Base-by-base conservation (phyloP, 2,113 vertebrate species). In the Ornithorhynchus anatinus region DNA sequence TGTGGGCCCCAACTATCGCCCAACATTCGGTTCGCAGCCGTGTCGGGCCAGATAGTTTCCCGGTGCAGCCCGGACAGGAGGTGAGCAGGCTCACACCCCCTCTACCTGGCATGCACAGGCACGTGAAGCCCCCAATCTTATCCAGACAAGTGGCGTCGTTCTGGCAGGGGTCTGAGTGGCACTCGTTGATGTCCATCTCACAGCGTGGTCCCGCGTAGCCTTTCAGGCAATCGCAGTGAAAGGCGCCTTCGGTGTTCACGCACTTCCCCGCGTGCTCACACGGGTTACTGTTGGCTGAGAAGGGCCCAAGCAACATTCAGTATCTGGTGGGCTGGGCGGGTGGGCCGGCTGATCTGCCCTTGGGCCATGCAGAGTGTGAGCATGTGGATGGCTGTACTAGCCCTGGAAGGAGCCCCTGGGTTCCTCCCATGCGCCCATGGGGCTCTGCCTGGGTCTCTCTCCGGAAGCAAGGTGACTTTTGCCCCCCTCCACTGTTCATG, bases 101-200 rank as follows among this genome's bases (percentile, higher is more conserved):
- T 2, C 56, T 62, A 96, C 95, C 95, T 53, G 94, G 93, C 95
- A 96, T 96, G 88, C 95, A 96, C 72, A 96, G 93, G 75, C 95
- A 96, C 2, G 87, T 94, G 89, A 96, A 96, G 44, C 91, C 94
- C 10, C 95, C 95, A 1, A 96, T 96, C 75, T 96, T 95, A 77
- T 96, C 95, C 86, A 96, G 84, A 47, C 95, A 96, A 39, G 95
- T 96, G 81, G 95, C 95, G 2, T 96, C 95, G 0, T 96, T 96
- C 83, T 91, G 92, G 72, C 95, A 96, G 29, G 95, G 95, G 70
- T 80, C 93, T 0, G 95, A 95, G 4, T 91, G 90, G 16, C 95
- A 96, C 73, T 96, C 95, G 0, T 96, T 96, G 58, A 96, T 88
- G 54, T 96, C 95, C 82, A 94, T 92, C 65, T 96, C 95, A 15